Conservation (phyloP, 2,797 vertebrate species). For the Tachyglossus aculeatus region DNA sequence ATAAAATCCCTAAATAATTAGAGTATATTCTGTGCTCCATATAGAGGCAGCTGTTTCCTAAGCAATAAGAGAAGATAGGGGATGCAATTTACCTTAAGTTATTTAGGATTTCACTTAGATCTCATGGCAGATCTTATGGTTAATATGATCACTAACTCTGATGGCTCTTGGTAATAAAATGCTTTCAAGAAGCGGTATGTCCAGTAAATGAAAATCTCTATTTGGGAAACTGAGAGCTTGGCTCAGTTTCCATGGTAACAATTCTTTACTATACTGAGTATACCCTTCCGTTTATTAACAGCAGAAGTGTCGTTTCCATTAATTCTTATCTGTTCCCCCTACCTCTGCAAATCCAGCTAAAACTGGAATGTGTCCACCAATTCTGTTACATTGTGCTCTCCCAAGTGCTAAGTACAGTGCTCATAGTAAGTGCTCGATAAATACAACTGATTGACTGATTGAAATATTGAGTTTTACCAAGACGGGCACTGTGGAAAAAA, state of each 20-base stretch:
- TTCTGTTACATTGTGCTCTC: too few species aligned
- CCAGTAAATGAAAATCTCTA: background rate
- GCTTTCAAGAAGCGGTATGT: background rate
- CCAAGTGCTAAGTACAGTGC: too few species aligned
- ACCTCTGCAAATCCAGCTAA: constrained; percentile 4
- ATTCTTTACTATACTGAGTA: background rate
- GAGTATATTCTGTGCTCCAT: constrained; percentile 23
- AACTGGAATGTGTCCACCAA: too few species aligned
- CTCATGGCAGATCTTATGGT: background rate
- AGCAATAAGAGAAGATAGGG: constrained; percentile 4
- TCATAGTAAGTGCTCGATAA: too few species aligned
- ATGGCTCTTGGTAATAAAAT: background rate
- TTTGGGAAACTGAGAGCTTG: constrained; percentile 20
- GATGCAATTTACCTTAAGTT: constrained; percentile 37
- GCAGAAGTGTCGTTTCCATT: constrained; percentile 7
- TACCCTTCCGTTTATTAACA: constrained; percentile 6
- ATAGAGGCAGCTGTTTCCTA: constrained; percentile 54
- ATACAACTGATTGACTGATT: too few species aligned
- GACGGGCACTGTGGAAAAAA: constrained; percentile 51
- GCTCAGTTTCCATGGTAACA: background rate
- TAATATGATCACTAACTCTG: constrained; percentile 12
- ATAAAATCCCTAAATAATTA: constrained; percentile 26
- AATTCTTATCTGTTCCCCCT: constrained; percentile 14
- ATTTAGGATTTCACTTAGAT: constrained; percentile 5
- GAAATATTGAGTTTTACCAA: constrained; percentile 45